A percentile compares a stretch with the other conserved stretches of the same genome.
Evolutionary conservation across 2,113 vertebrate genomes (phyloP).

Genomic region (Labeo rohita): DNA sequence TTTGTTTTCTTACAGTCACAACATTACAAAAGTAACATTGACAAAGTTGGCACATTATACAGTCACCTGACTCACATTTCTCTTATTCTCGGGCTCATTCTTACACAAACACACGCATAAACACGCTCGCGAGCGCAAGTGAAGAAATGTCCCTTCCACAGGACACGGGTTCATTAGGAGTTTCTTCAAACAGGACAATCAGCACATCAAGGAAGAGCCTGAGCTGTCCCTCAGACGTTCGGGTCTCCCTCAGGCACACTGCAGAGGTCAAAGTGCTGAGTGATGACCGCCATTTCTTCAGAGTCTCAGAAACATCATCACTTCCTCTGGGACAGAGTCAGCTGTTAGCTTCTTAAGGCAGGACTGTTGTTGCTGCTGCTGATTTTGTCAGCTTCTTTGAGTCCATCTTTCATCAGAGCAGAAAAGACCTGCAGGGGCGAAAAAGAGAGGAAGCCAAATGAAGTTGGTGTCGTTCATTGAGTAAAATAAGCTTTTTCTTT

Average conservation of each 20-base stretch:
- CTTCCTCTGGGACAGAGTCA: neutral
- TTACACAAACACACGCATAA: neutral
- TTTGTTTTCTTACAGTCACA: constrained; percentile 25
- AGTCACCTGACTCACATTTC: constrained; percentile 11
- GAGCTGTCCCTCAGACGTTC: constrained; percentile 4
- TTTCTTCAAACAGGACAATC: neutral
- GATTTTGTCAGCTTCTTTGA: constrained; percentile 88
- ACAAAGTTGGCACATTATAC: constrained; percentile 47
- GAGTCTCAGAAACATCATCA: neutral
- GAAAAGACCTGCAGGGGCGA: constrained; percentile 85
- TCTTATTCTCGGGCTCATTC: constrained; percentile 10
- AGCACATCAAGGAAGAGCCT: neutral
- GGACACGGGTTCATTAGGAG: neutral
- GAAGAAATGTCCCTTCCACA: neutral
- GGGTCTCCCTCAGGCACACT: constrained; percentile 10
- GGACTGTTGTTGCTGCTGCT: constrained; percentile 75
- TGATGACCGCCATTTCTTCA: neutral
- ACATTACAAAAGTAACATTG: constrained; percentile 42
- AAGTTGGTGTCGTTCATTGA: too few relatives aligned
- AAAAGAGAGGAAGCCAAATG: neutral
- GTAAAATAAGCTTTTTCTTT: neutral
- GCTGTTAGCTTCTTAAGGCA: constrained; percentile 84
- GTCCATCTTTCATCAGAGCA: constrained; percentile 89
- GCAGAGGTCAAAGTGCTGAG: constrained; percentile 34
- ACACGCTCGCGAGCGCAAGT: neutral